Evolutionary conservation across 2,888 invertebrate genomes (phyloP).

Genomic region (Brachyptera risi): DNA sequence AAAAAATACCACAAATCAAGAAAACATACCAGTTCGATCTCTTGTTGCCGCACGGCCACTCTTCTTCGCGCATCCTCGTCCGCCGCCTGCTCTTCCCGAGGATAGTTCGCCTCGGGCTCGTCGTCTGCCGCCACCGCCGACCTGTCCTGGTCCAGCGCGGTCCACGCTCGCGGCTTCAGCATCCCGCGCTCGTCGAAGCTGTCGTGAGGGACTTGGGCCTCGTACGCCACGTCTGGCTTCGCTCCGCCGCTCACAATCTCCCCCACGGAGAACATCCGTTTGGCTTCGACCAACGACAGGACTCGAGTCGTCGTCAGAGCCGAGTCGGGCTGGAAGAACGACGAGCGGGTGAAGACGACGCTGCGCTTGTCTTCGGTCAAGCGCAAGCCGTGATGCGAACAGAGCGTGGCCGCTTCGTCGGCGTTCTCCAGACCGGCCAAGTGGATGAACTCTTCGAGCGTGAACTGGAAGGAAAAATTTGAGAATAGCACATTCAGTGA

Average conservation of each 20-base stretch:
- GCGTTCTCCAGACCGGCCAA: constrained; percentile 1
- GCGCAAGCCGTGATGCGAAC: not conserved
- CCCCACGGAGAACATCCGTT: not conserved
- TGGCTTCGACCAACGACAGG: constrained; percentile 3
- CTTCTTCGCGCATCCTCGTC: not conserved
- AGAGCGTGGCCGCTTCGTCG: not conserved
- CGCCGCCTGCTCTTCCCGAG: not conserved
- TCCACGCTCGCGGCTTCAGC: not conserved
- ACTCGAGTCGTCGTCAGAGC: not conserved
- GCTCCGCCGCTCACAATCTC: not conserved
- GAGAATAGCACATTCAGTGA: too few relatives aligned
- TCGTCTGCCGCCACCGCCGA: not conserved
- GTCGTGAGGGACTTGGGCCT: constrained; percentile 2
- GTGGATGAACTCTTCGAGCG: constrained; percentile 1
- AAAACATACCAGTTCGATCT: not conserved
- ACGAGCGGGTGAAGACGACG: not conserved
- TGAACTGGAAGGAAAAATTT: too few relatives aligned
- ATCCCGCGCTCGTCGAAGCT: constrained; percentile 7
- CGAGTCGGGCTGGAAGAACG: constrained; percentile 4
- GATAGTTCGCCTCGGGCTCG: not conserved
- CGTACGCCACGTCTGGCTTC: not conserved
- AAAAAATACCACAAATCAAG: not conserved
- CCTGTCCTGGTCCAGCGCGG: not conserved
- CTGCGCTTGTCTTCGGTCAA: not conserved
- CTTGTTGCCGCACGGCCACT: not conserved